Conservation (phyloP, 2,888 invertebrate genomes). For the Ormia ochracea region DNA sequence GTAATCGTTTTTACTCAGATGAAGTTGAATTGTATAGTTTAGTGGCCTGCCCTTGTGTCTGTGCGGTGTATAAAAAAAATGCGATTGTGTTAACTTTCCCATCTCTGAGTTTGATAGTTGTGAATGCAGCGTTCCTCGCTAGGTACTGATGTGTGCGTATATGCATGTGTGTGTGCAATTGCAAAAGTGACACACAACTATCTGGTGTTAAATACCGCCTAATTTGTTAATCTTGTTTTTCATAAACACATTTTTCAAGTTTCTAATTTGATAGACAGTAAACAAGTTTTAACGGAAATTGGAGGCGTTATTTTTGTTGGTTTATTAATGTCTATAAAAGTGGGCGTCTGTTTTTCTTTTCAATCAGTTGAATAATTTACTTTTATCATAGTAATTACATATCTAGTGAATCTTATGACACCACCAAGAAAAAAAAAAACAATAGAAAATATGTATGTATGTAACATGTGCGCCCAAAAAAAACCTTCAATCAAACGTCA, state of each 20-base stretch:
- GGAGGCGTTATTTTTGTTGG: slow-evolving; percentile 43
- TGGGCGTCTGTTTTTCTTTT: background rate
- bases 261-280: slow-evolving; percentile 23
- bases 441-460: too few species aligned
- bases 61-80: too few species aligned
- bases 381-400: background rate
- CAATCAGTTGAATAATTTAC: background rate
- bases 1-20: too few species aligned
- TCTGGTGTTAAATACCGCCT: slow-evolving; percentile 23
- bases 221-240: slow-evolving; percentile 14
- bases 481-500: background rate
- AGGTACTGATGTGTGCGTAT: too few species aligned
- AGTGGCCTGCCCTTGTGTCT: too few species aligned
- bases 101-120: too few species aligned
- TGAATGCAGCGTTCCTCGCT: too few species aligned
- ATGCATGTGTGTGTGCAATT: too few species aligned
- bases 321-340: background rate
- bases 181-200: slow-evolving; percentile 28
- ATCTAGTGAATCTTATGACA: background rate
- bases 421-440: background rate
- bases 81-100: too few species aligned
- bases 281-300: slow-evolving; percentile 47
- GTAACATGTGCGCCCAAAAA: background rate
- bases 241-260: background rate
- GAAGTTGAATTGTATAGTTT: too few species aligned